Base-by-base conservation (phyloP, 2,113 vertebrate genomes). In the Peromyscus maniculatus region DNA sequence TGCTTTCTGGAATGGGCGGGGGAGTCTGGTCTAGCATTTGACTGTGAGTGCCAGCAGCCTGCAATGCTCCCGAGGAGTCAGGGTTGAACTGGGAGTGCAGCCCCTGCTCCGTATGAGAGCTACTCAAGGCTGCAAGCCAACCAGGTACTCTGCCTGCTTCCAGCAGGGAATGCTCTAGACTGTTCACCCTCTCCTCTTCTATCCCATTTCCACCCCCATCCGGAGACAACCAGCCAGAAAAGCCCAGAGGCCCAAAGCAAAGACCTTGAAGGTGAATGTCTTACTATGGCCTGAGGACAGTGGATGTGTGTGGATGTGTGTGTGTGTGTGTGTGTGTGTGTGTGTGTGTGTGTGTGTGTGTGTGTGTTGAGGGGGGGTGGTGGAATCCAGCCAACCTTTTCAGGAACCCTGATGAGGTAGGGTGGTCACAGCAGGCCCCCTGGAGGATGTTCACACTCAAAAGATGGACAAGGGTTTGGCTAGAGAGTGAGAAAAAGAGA, bases 141-240 rank as follows among this genome's bases (percentile, higher is more conserved):
- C 66, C 84, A 96, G 97, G 95, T 69, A 83, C 84, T 91, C 88
- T 69, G 64, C 88, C 92, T 84, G 64, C 62, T 94, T 93, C 59
- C 57, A 89, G 90, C 28, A 92, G 88, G 83, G 69, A 89, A 96
- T 86, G 66, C 5, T 46, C 77, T 89, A 74, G 86, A 84, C 62
- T 59, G 13, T 83, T 75, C 9, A 21, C 36, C 82, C 33, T 67
- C 31, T 49, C 75, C n/a, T 93, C 94, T 39, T 46, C 52, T 64
- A 64, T 84, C 87, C 19, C 39, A 46, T 31, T 2, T 17, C 22
- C 17, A 89, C 66, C 64, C 31, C 52, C 36, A 19, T 52, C 80
- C 33, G 4, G 4, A 88, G 69, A 94, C 87, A 93, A 89, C 39
- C 17, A 90, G 33, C 52, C 79, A 90, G 69, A 87, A 19, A 82